Base-by-base conservation (phyloP, 2,113 vertebrate genomes). In the Podarcis muralis region DNA sequence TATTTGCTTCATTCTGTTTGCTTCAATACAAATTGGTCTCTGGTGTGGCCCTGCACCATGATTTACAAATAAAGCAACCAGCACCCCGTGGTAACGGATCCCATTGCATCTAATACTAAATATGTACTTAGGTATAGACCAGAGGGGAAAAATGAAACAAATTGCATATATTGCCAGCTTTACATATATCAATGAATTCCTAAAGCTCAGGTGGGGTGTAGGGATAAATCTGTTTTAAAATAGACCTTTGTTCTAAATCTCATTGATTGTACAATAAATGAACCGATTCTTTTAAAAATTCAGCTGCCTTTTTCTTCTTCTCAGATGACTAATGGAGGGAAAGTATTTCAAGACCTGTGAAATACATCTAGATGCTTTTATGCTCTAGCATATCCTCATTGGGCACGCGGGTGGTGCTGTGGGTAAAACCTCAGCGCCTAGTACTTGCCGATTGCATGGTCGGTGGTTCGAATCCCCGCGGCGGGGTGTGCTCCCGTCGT, bases 81-180 rank as follows among this genome's bases (percentile, higher is more conserved):
- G 22, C 32, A 84, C 75, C 27, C 68, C 0, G 1, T 90, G 82
- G 62, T 87, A 35, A 43, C 83, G 87, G 25, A 75, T 25, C 0
- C 0, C 16, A 7, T 8, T 15, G 62, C 20, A 83, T 68, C 37
- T 77, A 77, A 37, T 7, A 9, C 66, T 48, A 6, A 35, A 90
- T 0, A 2, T 62, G 88, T 89, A 93, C 81, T 18, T 89, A 87
- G 75, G 87, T 86, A 57, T 7, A 76, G 32, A 30, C 30, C 53
- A 86, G 57, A 35, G 35, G 16, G 5, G 22, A 77, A 66, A 76
- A 9, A 9, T 40, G n/a, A 85, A 76, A 23, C 76, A 37, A 16
- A 9, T 53, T 57, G 6, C 23, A 59, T n/a, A 43, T n/a, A 48
- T 62, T 32, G 4, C 66, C 18, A 76, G 40, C 30, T 79, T 6